Conservation (phyloP, 2,113 vertebrate genomes). For the Lates calcarifer region DNA sequence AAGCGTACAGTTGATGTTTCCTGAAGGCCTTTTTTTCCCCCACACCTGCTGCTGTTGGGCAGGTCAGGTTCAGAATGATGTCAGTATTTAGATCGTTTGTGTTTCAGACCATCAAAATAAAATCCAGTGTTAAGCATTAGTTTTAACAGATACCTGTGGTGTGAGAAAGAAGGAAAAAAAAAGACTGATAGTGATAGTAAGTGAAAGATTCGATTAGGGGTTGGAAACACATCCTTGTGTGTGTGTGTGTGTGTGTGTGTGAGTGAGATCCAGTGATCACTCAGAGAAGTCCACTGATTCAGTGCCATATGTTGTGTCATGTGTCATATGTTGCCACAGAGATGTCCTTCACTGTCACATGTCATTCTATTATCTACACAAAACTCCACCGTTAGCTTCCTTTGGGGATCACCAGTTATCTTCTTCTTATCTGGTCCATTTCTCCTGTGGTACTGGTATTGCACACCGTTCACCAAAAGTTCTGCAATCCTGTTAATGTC, state of each 20-base stretch:
- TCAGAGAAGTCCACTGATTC: too few species aligned
- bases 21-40: not conserved
- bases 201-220: too few species aligned
- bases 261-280: not conserved
- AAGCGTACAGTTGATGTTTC: not conserved
- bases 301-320: too few species aligned
- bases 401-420: not conserved
- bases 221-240: too few species aligned
- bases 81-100: not conserved
- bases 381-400: slow-evolving; percentile 10
- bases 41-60: not conserved
- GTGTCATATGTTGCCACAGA: not conserved
- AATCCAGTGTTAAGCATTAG: not conserved
- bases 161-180: too few species aligned
- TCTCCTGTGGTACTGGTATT: not conserved
- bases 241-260: not conserved
- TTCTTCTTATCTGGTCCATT: not conserved
- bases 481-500: slow-evolving; percentile 35
- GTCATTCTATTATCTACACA: not conserved
- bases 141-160: too few species aligned
- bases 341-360: not conserved
- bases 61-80: not conserved
- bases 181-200: too few species aligned
- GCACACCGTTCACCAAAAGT: not conserved
- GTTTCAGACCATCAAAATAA: not conserved